A percentile compares a stretch with the other conserved stretches of the same genome.
These are phyloP conservation scores for Anabas testudineus DNA, from an alignment of 2,797 vertebrate genomes.

Conservation along the genomic window DNA sequence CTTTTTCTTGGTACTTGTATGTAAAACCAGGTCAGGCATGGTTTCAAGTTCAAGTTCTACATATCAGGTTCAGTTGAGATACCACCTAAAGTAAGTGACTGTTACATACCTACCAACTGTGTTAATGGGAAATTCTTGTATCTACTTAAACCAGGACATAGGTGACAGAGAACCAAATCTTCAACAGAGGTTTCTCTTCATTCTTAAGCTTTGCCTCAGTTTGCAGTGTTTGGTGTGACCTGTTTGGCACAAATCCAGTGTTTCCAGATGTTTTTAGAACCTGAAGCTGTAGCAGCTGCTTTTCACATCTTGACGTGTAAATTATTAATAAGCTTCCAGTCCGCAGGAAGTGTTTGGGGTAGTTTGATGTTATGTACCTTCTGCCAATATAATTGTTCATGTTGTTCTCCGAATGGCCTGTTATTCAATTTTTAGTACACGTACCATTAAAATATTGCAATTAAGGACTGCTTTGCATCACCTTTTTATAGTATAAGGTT, in stretches of 20 bases:
- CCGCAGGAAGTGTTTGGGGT: conserved; percentile 26
- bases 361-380: neutral
- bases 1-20: too few relatives aligned
- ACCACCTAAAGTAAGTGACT: neutral
- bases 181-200: neutral
- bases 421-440: neutral
- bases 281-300: conserved; percentile 60
- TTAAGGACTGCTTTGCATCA: neutral
- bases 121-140: conserved; percentile 6
- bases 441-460: neutral
- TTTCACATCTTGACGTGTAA: conserved; percentile 43
- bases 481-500: neutral
- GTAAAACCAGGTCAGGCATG: neutral
- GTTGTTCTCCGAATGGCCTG: too few relatives aligned
- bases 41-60: neutral
- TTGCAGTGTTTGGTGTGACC: conserved; percentile 28
- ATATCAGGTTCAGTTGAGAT: neutral
- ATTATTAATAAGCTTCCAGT: conserved; percentile 62
- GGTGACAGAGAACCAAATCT: neutral
- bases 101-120: neutral
- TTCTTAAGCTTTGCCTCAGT: conserved; percentile 27
- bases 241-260: conserved; percentile 61
- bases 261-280: conserved; percentile 69
- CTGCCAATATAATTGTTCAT: neutral
- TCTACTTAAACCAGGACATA: neutral